Conservation (phyloP, 2,888 invertebrate genomes). For the Operophtera brumata region DNA sequence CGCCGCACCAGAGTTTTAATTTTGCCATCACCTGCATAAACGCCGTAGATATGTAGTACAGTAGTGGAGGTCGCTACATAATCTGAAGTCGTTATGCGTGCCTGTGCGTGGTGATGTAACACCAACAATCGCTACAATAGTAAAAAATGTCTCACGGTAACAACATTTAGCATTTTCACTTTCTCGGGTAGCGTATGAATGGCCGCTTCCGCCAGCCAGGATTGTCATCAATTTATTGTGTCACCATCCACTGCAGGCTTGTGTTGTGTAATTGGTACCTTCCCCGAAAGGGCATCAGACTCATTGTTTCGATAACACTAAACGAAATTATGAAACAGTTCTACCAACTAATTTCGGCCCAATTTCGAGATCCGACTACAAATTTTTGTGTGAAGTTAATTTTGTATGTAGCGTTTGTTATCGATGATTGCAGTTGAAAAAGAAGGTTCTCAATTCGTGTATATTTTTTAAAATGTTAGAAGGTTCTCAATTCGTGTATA, state of each 20-base stretch:
- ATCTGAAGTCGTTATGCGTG: conserved; percentile 29
- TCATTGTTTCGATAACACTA: conserved; percentile 24
- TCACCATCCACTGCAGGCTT: conserved; percentile 24
- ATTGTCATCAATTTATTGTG: conserved; percentile 38
- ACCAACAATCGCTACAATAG: conserved; percentile 49
- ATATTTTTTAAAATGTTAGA: no score
- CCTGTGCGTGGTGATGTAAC: conserved; percentile 45
- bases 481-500: no score
- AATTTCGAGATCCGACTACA: conserved; percentile 13
- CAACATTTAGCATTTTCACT: conserved; percentile 66
- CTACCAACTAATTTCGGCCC: conserved; percentile 7
- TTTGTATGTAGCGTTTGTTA: not conserved
- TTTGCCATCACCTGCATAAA: conserved; percentile 6
- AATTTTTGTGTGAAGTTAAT: not conserved
- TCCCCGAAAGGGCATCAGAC: conserved; percentile 20
- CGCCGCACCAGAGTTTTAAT: not conserved
- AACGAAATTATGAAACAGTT: conserved; percentile 15
- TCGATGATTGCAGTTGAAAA: not conserved
- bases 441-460: no score
- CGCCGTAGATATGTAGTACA: conserved; percentile 21
- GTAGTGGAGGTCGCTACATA: conserved; percentile 16
- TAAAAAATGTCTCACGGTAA: conserved; percentile 65
- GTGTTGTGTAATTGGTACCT: conserved; percentile 18
- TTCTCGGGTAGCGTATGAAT: conserved; percentile 50
- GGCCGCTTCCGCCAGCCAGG: conserved; percentile 50